Evolutionary conservation across 2,113 vertebrate species (phyloP).

Genomic region (Rostratula benghalensis): DNA sequence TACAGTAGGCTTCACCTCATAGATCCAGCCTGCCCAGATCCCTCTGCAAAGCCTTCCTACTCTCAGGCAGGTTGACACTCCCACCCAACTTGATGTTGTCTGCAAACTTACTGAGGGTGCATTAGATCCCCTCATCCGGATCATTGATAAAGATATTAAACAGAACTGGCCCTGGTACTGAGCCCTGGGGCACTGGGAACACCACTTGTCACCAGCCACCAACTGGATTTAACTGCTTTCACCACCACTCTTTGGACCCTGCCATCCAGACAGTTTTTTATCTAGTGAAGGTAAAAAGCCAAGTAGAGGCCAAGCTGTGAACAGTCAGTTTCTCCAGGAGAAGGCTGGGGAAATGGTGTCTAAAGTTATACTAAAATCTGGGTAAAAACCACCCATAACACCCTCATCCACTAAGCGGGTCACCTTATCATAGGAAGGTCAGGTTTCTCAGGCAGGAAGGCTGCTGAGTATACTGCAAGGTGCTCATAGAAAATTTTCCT

Average conservation of each 20-base stretch:
- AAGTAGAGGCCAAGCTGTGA: not conserved
- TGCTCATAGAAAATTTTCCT: not conserved
- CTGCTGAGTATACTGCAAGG: not conserved
- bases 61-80: not conserved
- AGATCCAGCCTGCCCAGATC: not conserved
- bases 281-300: not conserved
- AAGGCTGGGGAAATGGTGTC: not conserved
- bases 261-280: not conserved
- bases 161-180: not conserved
- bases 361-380: not conserved
- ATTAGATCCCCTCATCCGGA: not conserved
- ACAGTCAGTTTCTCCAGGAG: not conserved
- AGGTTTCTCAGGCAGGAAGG: not conserved
- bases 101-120: not conserved
- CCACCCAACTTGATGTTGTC: not conserved
- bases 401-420: not conserved
- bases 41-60: not conserved
- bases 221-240: not conserved
- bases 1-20: not conserved
- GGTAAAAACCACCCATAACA: not conserved
- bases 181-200: not conserved
- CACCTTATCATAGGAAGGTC: not conserved
- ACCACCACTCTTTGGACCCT: not conserved
- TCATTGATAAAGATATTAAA: not conserved
- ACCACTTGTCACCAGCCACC: not conserved